A percentile compares a stretch with the other conserved stretches of the same genome.
phyloP scores from a whole-genome alignment of 2,888 invertebrate species.

The Thecocarcelia acutangulata region DNA sequence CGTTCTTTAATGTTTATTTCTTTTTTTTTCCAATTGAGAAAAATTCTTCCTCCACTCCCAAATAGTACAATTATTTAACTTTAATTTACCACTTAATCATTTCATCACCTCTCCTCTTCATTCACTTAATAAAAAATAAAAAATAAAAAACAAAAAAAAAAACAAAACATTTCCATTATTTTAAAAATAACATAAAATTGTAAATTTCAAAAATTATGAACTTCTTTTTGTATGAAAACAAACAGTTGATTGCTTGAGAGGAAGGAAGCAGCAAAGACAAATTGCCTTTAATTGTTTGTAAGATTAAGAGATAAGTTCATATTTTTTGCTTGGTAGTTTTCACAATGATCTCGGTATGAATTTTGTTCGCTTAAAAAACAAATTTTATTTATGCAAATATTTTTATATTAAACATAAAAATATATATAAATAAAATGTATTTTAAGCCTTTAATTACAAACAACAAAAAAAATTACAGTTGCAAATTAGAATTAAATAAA shows the following conservation, averaged over 20 bases:
- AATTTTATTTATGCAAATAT: slow-evolving; percentile 58
- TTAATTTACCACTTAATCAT: slow-evolving; percentile 39
- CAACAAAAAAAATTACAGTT: slow-evolving; percentile 66
- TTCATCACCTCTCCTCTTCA: slow-evolving; percentile 19
- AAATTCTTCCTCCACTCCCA: slow-evolving; percentile 48
- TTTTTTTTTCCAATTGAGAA: slow-evolving; percentile 22
- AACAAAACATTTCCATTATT: slow-evolving; percentile 67
- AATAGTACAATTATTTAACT: slow-evolving; percentile 65
- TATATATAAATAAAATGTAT: slow-evolving; percentile 59
- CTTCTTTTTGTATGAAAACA: slow-evolving; percentile 23
- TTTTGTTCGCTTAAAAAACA: slow-evolving; percentile 73
- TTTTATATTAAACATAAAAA: slow-evolving; percentile 53
- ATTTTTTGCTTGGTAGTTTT: slow-evolving; percentile 78
- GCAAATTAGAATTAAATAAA: slow-evolving; percentile 61
- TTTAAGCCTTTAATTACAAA: slow-evolving; percentile 64
- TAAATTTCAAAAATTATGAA: slow-evolving; percentile 67
- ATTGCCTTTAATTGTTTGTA: slow-evolving; percentile 31
- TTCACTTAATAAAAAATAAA: no score
- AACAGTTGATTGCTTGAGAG: slow-evolving; percentile 5
- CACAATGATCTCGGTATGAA: slow-evolving; percentile 80
- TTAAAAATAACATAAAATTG: slow-evolving; percentile 67
- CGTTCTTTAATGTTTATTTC: slow-evolving; percentile 13
- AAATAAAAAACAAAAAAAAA: not conserved
- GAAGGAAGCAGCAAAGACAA: not conserved
- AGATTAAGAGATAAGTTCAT: slow-evolving; percentile 50